A percentile compares a stretch with the other conserved stretches of the same genome.
These are phyloP conservation scores for Fregetta grallaria DNA, from an alignment of 2,113 vertebrate genomes.

Conservation along the genomic window DNA sequence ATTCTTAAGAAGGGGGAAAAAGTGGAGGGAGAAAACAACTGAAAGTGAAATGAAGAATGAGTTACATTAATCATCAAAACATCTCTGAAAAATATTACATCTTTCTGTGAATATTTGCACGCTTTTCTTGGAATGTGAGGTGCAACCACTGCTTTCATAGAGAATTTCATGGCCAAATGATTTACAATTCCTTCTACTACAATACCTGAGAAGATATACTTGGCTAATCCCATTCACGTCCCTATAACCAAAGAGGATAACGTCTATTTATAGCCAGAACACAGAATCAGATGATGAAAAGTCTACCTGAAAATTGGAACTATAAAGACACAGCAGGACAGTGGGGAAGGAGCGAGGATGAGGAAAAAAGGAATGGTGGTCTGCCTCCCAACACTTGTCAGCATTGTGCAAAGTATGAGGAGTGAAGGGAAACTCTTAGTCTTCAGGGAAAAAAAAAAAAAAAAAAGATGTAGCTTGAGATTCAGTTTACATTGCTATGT, in stretches of 20 bases:
- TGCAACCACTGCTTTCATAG: not conserved
- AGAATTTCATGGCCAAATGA: not conserved
- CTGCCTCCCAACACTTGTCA: not conserved
- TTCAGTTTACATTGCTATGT: not conserved
- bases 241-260: not conserved
- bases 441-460: not conserved
- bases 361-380: not conserved
- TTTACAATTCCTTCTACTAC: not conserved
- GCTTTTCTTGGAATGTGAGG: not conserved
- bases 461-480: not conserved
- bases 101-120: not conserved
- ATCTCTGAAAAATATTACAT: not conserved
- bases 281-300: not conserved
- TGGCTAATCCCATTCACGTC: not conserved
- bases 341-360: not conserved
- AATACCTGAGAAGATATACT: not conserved
- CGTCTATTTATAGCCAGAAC: not conserved
- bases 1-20: not conserved
- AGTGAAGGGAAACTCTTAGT: not conserved
- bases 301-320: not conserved
- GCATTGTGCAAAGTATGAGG: not conserved
- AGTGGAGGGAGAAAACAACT: not conserved
- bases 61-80: not conserved
- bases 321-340: not conserved
- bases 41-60: not conserved